Evolutionary conservation across 2,113 vertebrate species (phyloP).

Genomic region (Podarcis raffonei): DNA sequence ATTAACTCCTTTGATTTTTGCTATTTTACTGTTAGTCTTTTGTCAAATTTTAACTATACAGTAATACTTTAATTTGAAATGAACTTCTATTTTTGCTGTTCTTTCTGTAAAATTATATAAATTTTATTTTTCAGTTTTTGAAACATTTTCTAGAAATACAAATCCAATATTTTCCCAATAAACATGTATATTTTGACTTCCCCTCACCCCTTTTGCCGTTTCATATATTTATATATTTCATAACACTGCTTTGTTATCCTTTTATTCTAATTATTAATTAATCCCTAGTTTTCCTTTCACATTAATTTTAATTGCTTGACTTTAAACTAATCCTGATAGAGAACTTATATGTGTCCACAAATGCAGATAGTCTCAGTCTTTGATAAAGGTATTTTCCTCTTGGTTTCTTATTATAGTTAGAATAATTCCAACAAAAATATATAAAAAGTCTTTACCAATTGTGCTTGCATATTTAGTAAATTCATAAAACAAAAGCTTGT

Average conservation of each 20-base stretch:
- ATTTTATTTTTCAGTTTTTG: background rate
- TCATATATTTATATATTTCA: too few relatives aligned
- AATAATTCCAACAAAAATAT: slow-evolving; percentile 58
- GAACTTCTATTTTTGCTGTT: slow-evolving; percentile 45
- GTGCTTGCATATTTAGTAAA: slow-evolving; percentile 60
- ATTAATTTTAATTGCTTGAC: too few relatives aligned
- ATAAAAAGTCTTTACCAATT: slow-evolving; percentile 68
- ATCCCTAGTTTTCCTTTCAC: too few relatives aligned
- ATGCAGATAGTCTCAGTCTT: too few relatives aligned
- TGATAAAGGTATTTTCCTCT: too few relatives aligned
- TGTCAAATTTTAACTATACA: slow-evolving; percentile 26
- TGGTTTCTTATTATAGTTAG: slow-evolving; percentile 39
- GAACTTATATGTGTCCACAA: too few relatives aligned
- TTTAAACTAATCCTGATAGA: too few relatives aligned
- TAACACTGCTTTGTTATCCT: too few relatives aligned
- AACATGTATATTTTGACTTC: too few relatives aligned
- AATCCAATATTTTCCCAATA: too few relatives aligned
- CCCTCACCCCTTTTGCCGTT: too few relatives aligned
- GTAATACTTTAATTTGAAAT: slow-evolving; percentile 18
- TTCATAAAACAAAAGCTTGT: slow-evolving; percentile 54
- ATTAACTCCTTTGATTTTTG: background rate
- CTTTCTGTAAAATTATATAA: slow-evolving; percentile 57
- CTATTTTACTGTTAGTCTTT: background rate
- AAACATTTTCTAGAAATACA: background rate
- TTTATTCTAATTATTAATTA: too few relatives aligned